Base-by-base conservation (phyloP, 1,140 invertebrate genomes). In the Eciton burchellii region DNA sequence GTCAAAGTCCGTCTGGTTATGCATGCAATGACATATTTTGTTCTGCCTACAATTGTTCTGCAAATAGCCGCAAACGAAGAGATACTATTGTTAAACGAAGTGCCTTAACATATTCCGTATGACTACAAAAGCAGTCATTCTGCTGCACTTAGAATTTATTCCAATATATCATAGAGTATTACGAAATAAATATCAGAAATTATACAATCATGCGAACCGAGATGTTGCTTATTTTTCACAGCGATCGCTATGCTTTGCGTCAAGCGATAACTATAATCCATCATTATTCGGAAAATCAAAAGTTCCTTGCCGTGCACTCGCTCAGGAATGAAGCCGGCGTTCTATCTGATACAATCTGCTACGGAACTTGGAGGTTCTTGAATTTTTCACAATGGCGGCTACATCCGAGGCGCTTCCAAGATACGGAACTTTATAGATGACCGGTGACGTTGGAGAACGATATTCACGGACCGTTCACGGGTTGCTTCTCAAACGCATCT, bases 401-500 rank as follows among this genome's bases (percentile, higher is more conserved):
- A 12, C 45, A n/a, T 54, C 35, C 35, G 6, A 35, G 35, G 35
- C 6, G 6, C 6, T 35, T 62, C 62, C 9, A 47, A 65, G 65
- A 19, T 19, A 12, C n/a, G 19, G 9, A 21, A 35, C 26, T 65
- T 54, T 76, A 65, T 59, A 76, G 54, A 43, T 57, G 70, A 73
- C 35, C 70, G 16, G 60, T 54, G 59, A 21, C 62, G 47, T 24
- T 65, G 73, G n/a, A 21, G 65, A 65, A 60, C 29, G 60, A 65
- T 76, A 63, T 62, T 65, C 73, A 29, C 62, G 73, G 19, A 76
- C n/a, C n/a, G n/a, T 54, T 43, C 59, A 24, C 21, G 16, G 35
- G 60, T 56, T 84, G 41, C 52, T 84, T 84, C 60, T 65, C 59
- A 81, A 84, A 71, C 45, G 66, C 65, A 65, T 84, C 79, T 84